A percentile compares a stretch with the other conserved stretches of the same genome.
Conservation (phyloP, 2,797 vertebrate species). For the Remorina albescens region DNA sequence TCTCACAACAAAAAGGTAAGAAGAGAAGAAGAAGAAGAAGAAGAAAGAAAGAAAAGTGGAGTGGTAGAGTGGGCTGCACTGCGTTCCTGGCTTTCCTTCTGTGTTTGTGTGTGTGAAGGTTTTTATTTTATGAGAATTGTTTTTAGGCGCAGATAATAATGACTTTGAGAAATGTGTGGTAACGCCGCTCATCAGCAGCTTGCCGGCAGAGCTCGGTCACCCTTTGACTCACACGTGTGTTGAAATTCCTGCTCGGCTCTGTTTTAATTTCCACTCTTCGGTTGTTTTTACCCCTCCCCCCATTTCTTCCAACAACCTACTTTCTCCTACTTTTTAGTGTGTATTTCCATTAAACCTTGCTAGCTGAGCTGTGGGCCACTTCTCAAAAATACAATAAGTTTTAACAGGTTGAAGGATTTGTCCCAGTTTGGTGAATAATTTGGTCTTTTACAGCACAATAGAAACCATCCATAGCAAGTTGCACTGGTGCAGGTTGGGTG, state of each 20-base stretch:
- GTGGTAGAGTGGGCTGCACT: slow-evolving; percentile 14
- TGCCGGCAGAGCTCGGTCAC: slow-evolving; percentile 69
- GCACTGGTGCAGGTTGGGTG: slow-evolving; percentile 5
- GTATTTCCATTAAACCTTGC: not conserved
- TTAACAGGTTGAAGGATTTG: slow-evolving; percentile 30
- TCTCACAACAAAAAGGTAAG: slow-evolving; percentile 79
- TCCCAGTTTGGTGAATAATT: slow-evolving; percentile 13
- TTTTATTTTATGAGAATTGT: no score
- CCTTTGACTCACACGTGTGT: slow-evolving; percentile 79
- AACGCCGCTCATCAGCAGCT: slow-evolving; percentile 59
- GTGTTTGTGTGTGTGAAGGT: slow-evolving; percentile 29
- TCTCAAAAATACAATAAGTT: slow-evolving; percentile 56
- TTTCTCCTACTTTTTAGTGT: slow-evolving; percentile 14
- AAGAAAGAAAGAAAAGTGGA: slow-evolving; percentile 20
- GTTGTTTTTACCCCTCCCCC: not conserved
- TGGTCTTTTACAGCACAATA: not conserved
- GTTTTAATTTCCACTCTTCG: slow-evolving; percentile 17
- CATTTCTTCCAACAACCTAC: slow-evolving; percentile 16
- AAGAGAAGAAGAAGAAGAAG: not conserved
- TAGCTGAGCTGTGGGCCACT: slow-evolving; percentile 22
- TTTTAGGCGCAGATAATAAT: slow-evolving; percentile 18
- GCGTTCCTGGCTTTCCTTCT: slow-evolving; percentile 11
- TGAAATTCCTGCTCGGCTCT: slow-evolving; percentile 48
- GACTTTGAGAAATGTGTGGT: slow-evolving; percentile 57
- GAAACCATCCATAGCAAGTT: not conserved